Evolutionary conservation across 53 echinoderm and acorn worm genomes (phyloP).

Genomic region (Henricia sp.): DNA sequence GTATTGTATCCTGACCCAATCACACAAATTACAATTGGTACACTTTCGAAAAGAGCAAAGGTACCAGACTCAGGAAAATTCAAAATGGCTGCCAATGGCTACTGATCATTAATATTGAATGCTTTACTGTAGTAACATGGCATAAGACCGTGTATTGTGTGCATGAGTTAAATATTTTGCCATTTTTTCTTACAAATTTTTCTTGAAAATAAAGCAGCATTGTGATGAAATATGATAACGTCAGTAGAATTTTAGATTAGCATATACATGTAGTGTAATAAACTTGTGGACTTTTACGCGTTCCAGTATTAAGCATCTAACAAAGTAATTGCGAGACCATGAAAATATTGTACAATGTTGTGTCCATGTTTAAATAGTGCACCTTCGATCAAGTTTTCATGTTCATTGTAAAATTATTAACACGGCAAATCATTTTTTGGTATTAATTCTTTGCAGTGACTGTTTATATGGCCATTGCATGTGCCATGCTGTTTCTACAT

Average conservation of each 20-base stretch:
- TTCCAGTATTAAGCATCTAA: slow-evolving; percentile 4
- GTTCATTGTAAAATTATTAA: neutral
- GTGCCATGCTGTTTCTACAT: neutral
- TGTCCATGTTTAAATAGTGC: slow-evolving; percentile 23
- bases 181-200: slow-evolving; percentile 19
- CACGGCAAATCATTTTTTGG: neutral
- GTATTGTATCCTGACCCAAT: neutral
- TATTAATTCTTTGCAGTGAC: neutral
- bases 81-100: slow-evolving; percentile 3
- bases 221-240: neutral
- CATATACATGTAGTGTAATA: slow-evolving; percentile 20
- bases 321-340: neutral
- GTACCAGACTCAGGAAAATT: neutral
- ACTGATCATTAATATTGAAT: neutral
- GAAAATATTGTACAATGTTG: neutral
- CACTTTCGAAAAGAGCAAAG: neutral
- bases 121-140: slow-evolving; percentile 11
- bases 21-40: neutral
- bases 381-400: neutral
- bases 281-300: slow-evolving; percentile 18
- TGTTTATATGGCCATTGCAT: neutral
- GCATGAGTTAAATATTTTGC: slow-evolving; percentile 15
- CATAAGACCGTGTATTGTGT: slow-evolving; percentile 4
- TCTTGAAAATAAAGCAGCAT: neutral
- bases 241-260: neutral